Conservation (phyloP, 2,797 vertebrate species). For the Lycodopsis pacificus region DNA sequence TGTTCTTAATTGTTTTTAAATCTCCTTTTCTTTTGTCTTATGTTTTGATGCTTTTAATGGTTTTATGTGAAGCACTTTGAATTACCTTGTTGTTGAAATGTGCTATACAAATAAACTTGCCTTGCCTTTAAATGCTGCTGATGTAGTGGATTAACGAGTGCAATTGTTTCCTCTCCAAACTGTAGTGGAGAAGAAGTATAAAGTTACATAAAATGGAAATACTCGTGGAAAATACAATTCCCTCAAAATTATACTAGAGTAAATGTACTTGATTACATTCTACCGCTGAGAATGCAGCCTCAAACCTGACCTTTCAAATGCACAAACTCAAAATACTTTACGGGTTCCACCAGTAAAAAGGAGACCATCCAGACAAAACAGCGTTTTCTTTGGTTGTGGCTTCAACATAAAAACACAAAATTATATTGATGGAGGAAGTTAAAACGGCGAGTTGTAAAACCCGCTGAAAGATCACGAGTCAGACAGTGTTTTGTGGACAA, state of each 20-base stretch:
- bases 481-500: constrained; percentile 9
- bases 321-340: constrained; percentile 17
- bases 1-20: too few relatives aligned
- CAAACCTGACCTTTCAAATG: constrained; percentile 12
- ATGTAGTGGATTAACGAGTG: not conserved
- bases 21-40: too few relatives aligned
- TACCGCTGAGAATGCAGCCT: not conserved
- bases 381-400: constrained; percentile 18
- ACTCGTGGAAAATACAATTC: not conserved
- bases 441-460: constrained; percentile 25
- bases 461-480: constrained; percentile 12
- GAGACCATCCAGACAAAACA: constrained; percentile 8
- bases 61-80: too few relatives aligned
- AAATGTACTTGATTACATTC: not conserved
- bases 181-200: not conserved
- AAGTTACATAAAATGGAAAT: not conserved
- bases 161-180: not conserved
- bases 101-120: too few relatives aligned
- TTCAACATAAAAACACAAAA: constrained; percentile 22
- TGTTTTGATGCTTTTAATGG: too few relatives aligned
- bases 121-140: not conserved
- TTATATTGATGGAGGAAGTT: constrained; percentile 4
- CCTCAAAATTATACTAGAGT: not conserved
- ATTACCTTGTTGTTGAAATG: too few relatives aligned
- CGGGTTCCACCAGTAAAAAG: constrained; percentile 28